Evolutionary conservation across 2,113 vertebrate genomes (phyloP).

Genomic region (Protobothrops flavoviridis): DNA sequence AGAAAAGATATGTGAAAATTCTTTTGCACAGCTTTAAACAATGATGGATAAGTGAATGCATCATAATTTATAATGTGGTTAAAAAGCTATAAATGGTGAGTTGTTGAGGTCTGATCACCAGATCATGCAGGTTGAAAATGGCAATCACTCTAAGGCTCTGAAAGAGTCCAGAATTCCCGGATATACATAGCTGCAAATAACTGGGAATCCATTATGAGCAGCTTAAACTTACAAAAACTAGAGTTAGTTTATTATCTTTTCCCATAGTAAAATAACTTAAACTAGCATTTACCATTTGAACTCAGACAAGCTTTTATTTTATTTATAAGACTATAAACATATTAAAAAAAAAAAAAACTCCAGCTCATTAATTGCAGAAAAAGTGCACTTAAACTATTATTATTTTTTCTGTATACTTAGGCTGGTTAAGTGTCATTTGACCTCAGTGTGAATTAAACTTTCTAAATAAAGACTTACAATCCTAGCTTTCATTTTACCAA

Average conservation of each 20-base stretch:
- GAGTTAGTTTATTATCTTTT: neutral
- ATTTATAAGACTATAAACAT: neutral
- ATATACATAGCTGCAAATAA: neutral
- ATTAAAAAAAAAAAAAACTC: neutral
- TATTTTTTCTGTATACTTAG: neutral
- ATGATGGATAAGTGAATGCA: neutral
- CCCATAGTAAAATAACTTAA: neutral
- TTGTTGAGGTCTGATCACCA: neutral
- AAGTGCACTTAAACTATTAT: neutral
- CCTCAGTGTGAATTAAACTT: neutral
- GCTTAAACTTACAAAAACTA: neutral
- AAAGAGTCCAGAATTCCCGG: neutral
- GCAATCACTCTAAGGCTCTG: neutral
- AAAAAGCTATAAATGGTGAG: neutral
- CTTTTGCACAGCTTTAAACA: neutral
- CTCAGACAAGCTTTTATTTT: neutral
- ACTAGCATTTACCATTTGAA: neutral
- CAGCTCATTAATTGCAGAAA: neutral
- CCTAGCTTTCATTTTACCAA: no score
- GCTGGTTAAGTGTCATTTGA: neutral
- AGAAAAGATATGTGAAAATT: neutral
- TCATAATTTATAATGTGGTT: neutral
- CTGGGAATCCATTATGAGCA: neutral
- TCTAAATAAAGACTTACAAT: neutral
- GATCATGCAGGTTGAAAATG: neutral